phyloP scores from a whole-genome alignment of 2,113 vertebrate species.

The Gymnocephalus cernua region DNA sequence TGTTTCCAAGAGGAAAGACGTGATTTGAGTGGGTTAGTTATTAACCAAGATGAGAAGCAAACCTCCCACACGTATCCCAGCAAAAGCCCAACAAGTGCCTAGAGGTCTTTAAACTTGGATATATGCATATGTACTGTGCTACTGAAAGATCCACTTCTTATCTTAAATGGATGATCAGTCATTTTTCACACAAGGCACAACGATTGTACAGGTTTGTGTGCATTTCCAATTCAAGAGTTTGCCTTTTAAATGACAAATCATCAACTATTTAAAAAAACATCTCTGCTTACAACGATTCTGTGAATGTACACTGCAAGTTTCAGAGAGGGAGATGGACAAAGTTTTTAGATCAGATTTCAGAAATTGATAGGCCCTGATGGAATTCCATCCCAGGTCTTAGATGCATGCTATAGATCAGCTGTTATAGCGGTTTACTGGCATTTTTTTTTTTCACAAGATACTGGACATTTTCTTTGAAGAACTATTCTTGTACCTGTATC shows the following conservation, averaged over 20 bases:
- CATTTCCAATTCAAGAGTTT: slow-evolving; percentile 19
- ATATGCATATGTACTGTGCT: slow-evolving; percentile 6
- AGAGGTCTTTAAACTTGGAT: slow-evolving; percentile 15
- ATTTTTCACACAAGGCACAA: slow-evolving; percentile 8
- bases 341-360: not conserved
- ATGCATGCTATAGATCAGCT: slow-evolving; percentile 2
- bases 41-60: slow-evolving; percentile 58
- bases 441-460: not conserved
- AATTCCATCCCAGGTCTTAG: not conserved
- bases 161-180: not conserved
- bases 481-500: not conserved
- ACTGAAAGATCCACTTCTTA: slow-evolving; percentile 29
- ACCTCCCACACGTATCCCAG: slow-evolving; percentile 43
- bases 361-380: not conserved
- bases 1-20: slow-evolving; percentile 49
- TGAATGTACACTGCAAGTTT: not conserved
- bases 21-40: slow-evolving; percentile 58
- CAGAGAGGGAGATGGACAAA: not conserved
- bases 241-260: slow-evolving; percentile 27
- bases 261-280: not conserved
- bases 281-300: not conserved
- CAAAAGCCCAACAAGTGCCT: slow-evolving; percentile 13
- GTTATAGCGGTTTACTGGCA: not conserved
- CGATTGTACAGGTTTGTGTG: not conserved
- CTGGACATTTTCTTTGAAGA: not conserved